A percentile compares a stretch with the other conserved stretches of the same genome.
Conservation (phyloP, 2,797 vertebrate genomes). For the Taeniopygia guttata region DNA sequence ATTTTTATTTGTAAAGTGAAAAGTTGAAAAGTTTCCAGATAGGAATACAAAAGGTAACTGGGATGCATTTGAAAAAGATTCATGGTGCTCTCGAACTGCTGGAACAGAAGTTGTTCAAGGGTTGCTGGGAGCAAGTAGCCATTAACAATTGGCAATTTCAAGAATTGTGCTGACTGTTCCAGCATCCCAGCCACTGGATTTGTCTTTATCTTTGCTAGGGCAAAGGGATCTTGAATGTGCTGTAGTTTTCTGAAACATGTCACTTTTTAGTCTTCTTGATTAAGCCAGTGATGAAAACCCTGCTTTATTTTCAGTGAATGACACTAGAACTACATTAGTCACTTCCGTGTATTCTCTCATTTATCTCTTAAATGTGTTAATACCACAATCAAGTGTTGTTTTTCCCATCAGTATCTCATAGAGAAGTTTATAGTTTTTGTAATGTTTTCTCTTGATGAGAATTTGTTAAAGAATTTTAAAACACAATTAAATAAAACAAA, state of each 20-base stretch:
- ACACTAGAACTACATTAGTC: neutral
- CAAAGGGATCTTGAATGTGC: neutral
- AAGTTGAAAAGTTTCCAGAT: neutral
- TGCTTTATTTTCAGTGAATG: neutral
- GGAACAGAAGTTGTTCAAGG: neutral
- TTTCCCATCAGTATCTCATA: neutral
- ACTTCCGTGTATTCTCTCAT: neutral
- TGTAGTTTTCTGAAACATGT: neutral
- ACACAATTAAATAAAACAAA: neutral
- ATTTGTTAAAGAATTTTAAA: neutral
- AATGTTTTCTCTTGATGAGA: neutral
- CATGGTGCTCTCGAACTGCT: neutral
- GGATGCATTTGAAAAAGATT: neutral
- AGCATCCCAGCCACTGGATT: neutral
- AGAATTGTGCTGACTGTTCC: neutral
- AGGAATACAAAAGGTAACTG: neutral
- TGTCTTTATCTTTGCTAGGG: neutral
- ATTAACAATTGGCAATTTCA: neutral
- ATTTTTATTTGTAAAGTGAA: neutral
- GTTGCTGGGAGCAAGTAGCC: neutral
- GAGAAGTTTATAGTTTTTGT: neutral
- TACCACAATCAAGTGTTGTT: neutral
- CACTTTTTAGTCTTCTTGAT: neutral
- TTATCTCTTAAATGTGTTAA: neutral
- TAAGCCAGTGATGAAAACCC: neutral